Conservation (phyloP, 2,888 invertebrate species). For the Diploptera punctata region DNA sequence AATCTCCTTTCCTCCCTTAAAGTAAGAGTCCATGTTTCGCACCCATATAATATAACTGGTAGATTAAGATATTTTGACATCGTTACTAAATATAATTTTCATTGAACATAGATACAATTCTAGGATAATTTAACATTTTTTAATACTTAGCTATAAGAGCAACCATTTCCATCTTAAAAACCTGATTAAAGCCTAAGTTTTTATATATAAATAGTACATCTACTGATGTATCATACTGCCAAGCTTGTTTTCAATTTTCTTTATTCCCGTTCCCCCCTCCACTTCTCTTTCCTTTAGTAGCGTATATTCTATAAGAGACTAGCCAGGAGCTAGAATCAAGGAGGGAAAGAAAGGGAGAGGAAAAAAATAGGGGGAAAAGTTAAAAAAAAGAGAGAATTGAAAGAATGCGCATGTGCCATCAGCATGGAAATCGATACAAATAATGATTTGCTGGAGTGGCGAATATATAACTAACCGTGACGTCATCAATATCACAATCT, state of each 20-base stretch:
- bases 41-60: too few relatives aligned
- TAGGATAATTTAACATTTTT: too few relatives aligned
- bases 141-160: too few relatives aligned
- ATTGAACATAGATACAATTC: too few relatives aligned
- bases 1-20: too few relatives aligned
- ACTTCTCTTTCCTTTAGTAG: neutral
- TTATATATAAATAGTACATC: neutral
- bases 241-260: constrained; percentile 24
- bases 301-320: neutral
- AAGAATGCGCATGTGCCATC: constrained; percentile 41
- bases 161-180: too few relatives aligned
- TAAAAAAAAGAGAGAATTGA: constrained; percentile 27
- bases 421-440: constrained; percentile 42
- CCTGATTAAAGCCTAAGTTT: too few relatives aligned
- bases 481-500: constrained; percentile 20
- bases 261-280: neutral
- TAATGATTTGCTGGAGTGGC: constrained; percentile 41
- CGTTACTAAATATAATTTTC: too few relatives aligned
- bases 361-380: neutral
- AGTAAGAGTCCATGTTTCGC: too few relatives aligned
- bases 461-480: constrained; percentile 38
- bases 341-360: constrained; percentile 28
- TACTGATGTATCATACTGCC: neutral
- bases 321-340: constrained; percentile 18
- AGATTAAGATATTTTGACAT: too few relatives aligned